Evolutionary conservation across 1,140 invertebrate genomes (phyloP).

Genomic region (Ips typographus): DNA sequence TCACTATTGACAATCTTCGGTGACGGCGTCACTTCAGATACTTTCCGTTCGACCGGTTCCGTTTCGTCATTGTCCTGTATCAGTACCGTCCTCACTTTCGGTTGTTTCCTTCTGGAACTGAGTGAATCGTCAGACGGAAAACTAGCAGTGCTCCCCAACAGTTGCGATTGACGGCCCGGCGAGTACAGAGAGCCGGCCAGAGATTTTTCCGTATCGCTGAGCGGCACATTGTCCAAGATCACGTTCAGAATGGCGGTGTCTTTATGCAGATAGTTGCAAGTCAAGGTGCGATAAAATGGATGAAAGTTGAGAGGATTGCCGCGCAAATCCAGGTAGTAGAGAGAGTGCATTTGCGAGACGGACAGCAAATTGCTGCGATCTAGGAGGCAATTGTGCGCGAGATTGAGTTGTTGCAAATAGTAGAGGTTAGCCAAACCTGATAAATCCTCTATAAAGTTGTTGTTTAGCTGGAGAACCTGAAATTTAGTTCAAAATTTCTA

Average conservation of each 20-base stretch:
- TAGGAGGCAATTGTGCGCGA: conserved; percentile 65
- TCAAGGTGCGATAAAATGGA: conserved; percentile 58
- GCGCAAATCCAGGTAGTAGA: conserved; percentile 59
- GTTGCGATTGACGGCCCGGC: conserved; percentile 30
- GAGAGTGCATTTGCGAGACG: conserved; percentile 56
- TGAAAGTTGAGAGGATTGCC: conserved; percentile 65
- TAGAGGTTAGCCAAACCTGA: conserved; percentile 51
- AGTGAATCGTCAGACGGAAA: conserved; percentile 18
- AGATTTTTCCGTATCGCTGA: conserved; percentile 58
- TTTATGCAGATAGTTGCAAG: conserved; percentile 60
- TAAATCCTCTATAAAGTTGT: conserved; percentile 55
- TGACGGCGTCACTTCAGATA: conserved; percentile 15
- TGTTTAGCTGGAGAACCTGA: conserved; percentile 44
- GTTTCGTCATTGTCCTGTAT: conserved; percentile 43
- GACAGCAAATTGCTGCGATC: conserved; percentile 60
- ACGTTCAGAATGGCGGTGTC: conserved; percentile 58
- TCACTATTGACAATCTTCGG: conserved; percentile 48
- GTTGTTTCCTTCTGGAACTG: conserved; percentile 30
- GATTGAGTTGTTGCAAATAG: conserved; percentile 60
- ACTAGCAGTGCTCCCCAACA: conserved; percentile 13
- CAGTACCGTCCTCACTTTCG: conserved; percentile 45
- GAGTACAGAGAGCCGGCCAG: conserved; percentile 50
- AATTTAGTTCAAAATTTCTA: conserved; percentile 19
- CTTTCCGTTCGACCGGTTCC: conserved; percentile 19
- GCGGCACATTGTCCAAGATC: conserved; percentile 57